Base-by-base conservation (phyloP, 2,888 invertebrate genomes). In the Drosophila maculinotata region DNA sequence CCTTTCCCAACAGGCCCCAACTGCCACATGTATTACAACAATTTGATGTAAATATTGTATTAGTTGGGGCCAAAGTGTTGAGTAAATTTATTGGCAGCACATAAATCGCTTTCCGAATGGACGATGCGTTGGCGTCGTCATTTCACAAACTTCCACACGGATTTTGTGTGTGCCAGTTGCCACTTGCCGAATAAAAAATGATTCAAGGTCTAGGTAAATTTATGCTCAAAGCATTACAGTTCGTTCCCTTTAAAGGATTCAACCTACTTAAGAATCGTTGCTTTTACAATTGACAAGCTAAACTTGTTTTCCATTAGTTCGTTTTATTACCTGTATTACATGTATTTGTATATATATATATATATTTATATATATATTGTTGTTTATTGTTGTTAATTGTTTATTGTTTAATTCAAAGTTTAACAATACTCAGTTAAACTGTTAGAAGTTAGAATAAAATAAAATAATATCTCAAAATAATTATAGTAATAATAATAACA, bases 41-140 rank as follows among this genome's bases (percentile, higher is more conserved):
- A 86, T 83, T 86, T 86, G 74, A 81, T 86, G 80, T 86, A 86
- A 81, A 81, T 81, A 86, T 81, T 86, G 84, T 83, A 81, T 81
- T 81, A 83, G 80, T 77, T 77, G 74, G 74, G 66, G 54, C 78
- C 87, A 81, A 83, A 81, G 87, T 81, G 80, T 86, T 86, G 81
- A 69, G 84, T 80, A 86, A 86, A 81, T 81, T 86, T 86, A 81
- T 81, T 80, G 87, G 74, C 78, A 74, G 80, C 68, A 74, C 87
- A 81, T 81, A 81, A 81, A 81, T 81, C 80, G 80, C 67, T 49
- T 54, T 48, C 53, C 58, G 62, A 77, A 77, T 73, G 74, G 53
- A 41, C 64, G 62, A 45, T 52, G 44, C 49, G 42, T 51, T 51
- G 57, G 53, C 56, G 52, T 56, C 67, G 58, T 49, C 52, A 17